phyloP scores from a whole-genome alignment of 2,113 vertebrate species.

The Rhinolophus ferrumequinum region DNA sequence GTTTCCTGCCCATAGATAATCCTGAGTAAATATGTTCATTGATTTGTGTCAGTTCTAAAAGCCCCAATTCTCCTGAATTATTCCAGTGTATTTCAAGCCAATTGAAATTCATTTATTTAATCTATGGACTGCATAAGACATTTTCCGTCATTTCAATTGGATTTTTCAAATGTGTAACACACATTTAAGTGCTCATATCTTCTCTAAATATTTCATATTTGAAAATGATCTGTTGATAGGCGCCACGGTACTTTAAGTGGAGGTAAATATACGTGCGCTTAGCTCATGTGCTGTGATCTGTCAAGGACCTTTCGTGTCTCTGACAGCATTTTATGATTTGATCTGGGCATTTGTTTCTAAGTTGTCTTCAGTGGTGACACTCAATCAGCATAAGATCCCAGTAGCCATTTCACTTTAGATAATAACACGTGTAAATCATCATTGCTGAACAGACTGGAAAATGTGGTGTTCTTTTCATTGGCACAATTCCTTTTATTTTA shows the following conservation, averaged over 20 bases:
- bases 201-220: constrained; percentile 68
- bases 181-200: constrained; percentile 49
- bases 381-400: constrained; percentile 53
- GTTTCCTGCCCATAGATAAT: constrained; percentile 84
- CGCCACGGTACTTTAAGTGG: constrained; percentile 18
- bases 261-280: constrained; percentile 42
- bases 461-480: constrained; percentile 1
- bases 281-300: rapidly evolving
- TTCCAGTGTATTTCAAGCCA: constrained; percentile 78
- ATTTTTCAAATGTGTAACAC: constrained; percentile 66
- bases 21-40: constrained; percentile 81
- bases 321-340: constrained; percentile 36
- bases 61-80: constrained; percentile 83
- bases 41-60: constrained; percentile 86
- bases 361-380: constrained; percentile 34
- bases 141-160: constrained; percentile 61
- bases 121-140: constrained; percentile 59
- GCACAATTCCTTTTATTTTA: not conserved
- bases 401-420: constrained; percentile 47
- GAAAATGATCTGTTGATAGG: constrained; percentile 56
- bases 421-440: constrained; percentile 57
- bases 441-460: not conserved
- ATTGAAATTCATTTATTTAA: constrained; percentile 78
- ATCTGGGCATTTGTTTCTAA: constrained; percentile 41
- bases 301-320: constrained; percentile 61